Evolutionary conservation across 2,797 vertebrate species (phyloP), one percentile per base, ranked within the genome.

Genomic region (Anniella stebbinsi): DNA sequence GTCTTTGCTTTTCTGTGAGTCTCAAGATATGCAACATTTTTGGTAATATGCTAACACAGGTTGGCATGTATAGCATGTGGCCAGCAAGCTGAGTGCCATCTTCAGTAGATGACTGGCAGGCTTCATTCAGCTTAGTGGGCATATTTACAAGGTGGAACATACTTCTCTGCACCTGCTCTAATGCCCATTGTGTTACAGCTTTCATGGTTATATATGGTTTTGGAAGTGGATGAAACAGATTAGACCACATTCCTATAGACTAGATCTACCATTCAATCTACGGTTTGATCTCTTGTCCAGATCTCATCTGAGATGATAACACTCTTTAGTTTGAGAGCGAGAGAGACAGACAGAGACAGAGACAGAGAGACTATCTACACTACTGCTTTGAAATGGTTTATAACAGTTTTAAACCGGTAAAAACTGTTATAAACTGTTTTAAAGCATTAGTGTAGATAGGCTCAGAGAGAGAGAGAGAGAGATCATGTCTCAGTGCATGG

Each of bases 191-290:
- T 84, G 25, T 36, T 80, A 63, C 38, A 63, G 1, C 51, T 77
- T 10, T 89, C 51, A 48, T 87, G 36, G 45, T 89, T 30, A 72
- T 87, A 67, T 66, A 23, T 93, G 72, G 84, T 84, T 91, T 86
- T 80, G 13, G 4, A 87, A 88, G 2, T 87, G 78, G 88, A 88
- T 88, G 57, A 82, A 33, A 1, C 25, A 82, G 30, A 90, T 88
- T 91, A 69, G 28, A 90, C 78, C 87, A 63, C 0, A 60, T 4
- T 48, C 48, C 10, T 2, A 90, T 80, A 23, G 54, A 8, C n/a
- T 81, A 1, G 13, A 69, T 1, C 69, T 89, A 48, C 23, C 7
- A 36, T 4, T 23, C n/a, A 57, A 2, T 86, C 54, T 84, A 5
- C 9, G 38, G 13, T 41, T 30, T 86, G 80, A 86, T 51, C 70